Conservation (phyloP, 2,797 vertebrate genomes). For the Falco biarmicus region DNA sequence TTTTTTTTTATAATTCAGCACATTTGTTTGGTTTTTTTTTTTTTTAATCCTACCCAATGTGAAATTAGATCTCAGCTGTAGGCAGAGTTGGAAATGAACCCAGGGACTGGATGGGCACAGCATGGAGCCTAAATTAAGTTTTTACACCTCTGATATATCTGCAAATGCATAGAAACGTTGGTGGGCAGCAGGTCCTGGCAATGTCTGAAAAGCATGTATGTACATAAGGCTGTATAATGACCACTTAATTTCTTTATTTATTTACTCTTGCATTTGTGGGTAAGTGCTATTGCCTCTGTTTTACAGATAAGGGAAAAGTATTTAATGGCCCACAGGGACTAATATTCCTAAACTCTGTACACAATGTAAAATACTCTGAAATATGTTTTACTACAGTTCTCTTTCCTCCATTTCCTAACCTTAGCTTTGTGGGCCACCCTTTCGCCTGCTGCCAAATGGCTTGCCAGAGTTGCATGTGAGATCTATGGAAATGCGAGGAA, state of each 20-base stretch:
- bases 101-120: neutral
- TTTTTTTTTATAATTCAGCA: neutral
- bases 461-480: fast-evolving
- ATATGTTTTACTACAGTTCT: neutral
- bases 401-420: neutral
- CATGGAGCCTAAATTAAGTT: neutral
- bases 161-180: fast-evolving
- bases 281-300: neutral
- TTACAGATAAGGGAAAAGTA: neutral
- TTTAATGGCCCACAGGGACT: neutral
- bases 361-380: neutral
- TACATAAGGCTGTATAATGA: fast-evolving
- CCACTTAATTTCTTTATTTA: neutral
- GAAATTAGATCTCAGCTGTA: neutral
- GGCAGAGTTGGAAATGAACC: neutral
- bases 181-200: neutral
- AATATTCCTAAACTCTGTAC: neutral
- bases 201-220: too few species aligned
- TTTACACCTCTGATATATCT: too few species aligned
- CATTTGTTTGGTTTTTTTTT: neutral
- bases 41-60: neutral
- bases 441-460: neutral
- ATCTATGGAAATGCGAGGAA: neutral
- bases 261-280: neutral
- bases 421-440: neutral